Evolutionary conservation across 1,140 invertebrate genomes (phyloP), one percentile per base, ranked within the genome.

Genomic region (Fopius arisanus): DNA sequence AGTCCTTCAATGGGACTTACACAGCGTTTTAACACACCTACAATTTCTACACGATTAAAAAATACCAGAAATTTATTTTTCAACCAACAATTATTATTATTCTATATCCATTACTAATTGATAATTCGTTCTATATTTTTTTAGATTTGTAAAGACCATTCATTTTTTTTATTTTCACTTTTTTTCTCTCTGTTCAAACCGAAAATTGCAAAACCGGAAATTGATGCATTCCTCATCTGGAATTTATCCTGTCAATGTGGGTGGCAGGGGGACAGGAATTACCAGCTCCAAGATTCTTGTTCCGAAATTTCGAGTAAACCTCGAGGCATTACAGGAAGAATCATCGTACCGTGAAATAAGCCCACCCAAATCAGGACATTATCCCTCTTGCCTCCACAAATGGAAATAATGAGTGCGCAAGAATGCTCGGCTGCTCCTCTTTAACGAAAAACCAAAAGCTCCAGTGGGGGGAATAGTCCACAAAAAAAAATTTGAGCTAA

Each of bases 321-420:
- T 74, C 74, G 66, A 74, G 75, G 62, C 73, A 26, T 29, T 68
- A 63, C 37, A 67, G 71, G 69, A 40, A 70, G 67, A 75, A 54
- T 76, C 76, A 79, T 76, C 63, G 72, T 75, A 68, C 69, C 78
- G 74, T 78, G 78, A 79, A 79, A 79, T 79, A 65, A 66, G 74
- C 74, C 78, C 67, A 75, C 71, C 74, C 70, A 75, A 73, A 78
- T 51, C 69, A 67, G 63, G 23, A 65, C 72, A 41, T 65, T 65
- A 40, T 67, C 59, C 14, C 16, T 29, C 43, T 65, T 66, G 31
- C 40, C 43, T 16, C 4, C 37, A 40, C 40, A 48, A 48, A 41
- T 67, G 65, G 40, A 9, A 48, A 19, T 48, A 48, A 48, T 48
- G 43, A 19, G 43, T 16, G 14, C 16, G 43, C 16, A 48, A 48